Conservation (phyloP, 2,113 vertebrate species). For the Arizona elegans region DNA sequence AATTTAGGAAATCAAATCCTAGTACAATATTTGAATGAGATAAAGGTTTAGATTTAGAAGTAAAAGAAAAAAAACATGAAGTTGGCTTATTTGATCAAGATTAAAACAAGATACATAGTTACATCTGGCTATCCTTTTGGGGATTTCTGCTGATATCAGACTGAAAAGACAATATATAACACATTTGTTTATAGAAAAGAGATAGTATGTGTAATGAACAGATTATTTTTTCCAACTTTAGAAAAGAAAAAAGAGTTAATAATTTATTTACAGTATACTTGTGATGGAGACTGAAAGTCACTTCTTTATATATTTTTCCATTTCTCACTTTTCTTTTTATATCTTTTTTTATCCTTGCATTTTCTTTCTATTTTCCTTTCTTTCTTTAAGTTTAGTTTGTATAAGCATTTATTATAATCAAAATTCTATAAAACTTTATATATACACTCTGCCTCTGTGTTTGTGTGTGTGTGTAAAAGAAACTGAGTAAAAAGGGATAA, state of each 20-base stretch:
- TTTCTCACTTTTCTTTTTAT: background rate
- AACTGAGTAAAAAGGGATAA: background rate
- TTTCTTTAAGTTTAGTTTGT: background rate
- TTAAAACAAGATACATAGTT: background rate
- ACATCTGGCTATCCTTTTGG: background rate
- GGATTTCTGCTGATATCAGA: background rate
- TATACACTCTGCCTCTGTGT: too few relatives aligned
- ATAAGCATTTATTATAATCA: background rate
- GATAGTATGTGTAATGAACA: background rate
- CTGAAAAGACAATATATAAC: background rate
- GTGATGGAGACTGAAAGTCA: background rate
- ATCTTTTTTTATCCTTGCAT: background rate
- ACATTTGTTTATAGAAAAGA: background rate
- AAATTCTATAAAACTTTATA: background rate
- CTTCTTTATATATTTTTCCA: background rate
- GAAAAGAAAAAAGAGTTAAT: background rate
- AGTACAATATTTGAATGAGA: background rate
- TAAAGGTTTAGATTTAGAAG: background rate
- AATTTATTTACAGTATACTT: background rate
- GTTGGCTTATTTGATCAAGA: background rate
- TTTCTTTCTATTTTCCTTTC: background rate
- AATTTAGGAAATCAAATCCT: background rate
- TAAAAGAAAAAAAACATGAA: background rate
- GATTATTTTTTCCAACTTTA: background rate
- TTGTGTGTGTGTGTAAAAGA: background rate